Evolutionary conservation across 64 coral and sea anemone genomes (phyloP), one percentile per base, ranked within the genome.

Genomic region (Actinia tenebrosa): DNA sequence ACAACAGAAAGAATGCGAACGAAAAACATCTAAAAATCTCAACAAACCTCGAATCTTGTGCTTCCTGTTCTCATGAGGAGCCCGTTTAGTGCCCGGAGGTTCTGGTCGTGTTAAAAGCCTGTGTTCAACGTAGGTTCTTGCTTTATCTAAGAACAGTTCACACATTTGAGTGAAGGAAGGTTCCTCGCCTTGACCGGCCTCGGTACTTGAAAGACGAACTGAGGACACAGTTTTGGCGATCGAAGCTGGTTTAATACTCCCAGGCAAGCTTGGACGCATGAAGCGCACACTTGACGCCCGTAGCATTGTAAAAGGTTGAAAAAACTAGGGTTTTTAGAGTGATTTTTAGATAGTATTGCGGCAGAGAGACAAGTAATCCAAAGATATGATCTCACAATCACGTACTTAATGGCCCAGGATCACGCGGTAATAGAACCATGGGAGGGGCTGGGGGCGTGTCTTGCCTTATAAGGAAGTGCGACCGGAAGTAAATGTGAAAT

Each of bases 121-220:
- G 53, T 96, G 94, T 71, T 96, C 94, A 64, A 96, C 94, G 44
- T 90, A 96, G 37, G 81, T 87, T 87, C 94, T 96, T 44, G 94
- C 94, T 90, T 91, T 88, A 54, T 93, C 88, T 20, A 97, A 97
- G 60, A 97, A 97, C 16, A 91, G 85, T 80, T 92, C 94, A 55
- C 94, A 97, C 94, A 97, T 97, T 90, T 93, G 2, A 54, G 91
- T 97, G 64, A 97, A 97, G 22, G 88, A 88, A 1, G 91, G 94
- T 80, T 97, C 94, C 75, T 90, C 83, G 3, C 87, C 56, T 7
- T 85, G 8, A 58, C 17, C 15, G 26, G 56, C 83, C 26, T 45
- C 60, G 11, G 84, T 86, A 7, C 91, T 86, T 18, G 88, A 84
- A 58, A 53, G 22, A 46, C 86, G 62, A 53, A 92, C 54, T 22